phyloP scores from a whole-genome alignment of 2,888 invertebrate genomes.

The Pardosa pseudoannulata region DNA sequence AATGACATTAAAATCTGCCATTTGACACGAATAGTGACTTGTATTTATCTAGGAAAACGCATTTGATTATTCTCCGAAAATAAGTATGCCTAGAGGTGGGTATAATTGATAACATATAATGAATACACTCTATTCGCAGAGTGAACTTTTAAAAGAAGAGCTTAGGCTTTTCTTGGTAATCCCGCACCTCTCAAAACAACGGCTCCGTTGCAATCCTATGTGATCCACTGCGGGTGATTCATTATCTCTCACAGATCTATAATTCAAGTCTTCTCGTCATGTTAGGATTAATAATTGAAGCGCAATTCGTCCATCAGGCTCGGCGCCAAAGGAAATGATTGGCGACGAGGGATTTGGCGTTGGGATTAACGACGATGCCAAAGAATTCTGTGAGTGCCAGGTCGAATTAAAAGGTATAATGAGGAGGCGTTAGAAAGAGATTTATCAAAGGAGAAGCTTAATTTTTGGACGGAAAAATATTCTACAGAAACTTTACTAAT shows the following conservation, averaged over 20 bases:
- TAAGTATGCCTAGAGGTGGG: too few species aligned
- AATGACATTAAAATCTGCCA: too few species aligned
- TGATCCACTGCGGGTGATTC: conserved; percentile 24
- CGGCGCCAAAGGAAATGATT: neutral
- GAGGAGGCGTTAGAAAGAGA: neutral
- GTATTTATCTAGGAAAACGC: too few species aligned
- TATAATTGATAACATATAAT: too few species aligned
- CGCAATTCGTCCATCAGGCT: conserved; percentile 8
- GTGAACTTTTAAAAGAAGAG: neutral
- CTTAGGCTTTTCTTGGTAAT: neutral
- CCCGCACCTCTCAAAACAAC: neutral
- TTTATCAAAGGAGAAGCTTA: too few species aligned
- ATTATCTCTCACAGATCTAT: conserved; percentile 28
- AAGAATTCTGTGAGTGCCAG: neutral
- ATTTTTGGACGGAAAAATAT: too few species aligned
- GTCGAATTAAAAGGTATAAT: neutral
- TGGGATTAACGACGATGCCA: neutral
- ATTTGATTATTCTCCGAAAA: too few species aligned
- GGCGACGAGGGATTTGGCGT: conserved; percentile 8
- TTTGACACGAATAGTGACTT: too few species aligned
- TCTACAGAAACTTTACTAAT: too few species aligned
- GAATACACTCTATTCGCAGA: neutral
- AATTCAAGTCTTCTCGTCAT: conserved; percentile 38
- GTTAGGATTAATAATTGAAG: conserved; percentile 42
- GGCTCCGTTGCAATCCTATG: neutral